These are phyloP conservation scores for Pammene aurita DNA, from an alignment of 2,888 invertebrate genomes.

Conservation along the genomic window DNA sequence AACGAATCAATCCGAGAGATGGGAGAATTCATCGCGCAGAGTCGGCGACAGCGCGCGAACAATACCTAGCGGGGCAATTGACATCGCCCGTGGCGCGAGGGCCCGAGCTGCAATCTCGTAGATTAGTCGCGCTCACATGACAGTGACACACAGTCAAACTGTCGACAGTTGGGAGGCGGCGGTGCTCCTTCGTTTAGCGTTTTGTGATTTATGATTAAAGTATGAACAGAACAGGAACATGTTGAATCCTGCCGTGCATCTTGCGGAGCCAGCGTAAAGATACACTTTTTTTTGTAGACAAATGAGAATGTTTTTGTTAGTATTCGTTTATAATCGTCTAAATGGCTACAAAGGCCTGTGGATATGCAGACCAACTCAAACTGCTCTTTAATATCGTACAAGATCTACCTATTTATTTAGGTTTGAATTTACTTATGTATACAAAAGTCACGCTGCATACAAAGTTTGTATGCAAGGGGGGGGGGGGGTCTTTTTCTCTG, in stretches of 20 bases:
- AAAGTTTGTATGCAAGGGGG: no score
- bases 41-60: constrained; percentile 12
- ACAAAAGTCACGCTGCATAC: no score
- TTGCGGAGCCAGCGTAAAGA: no score
- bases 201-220: constrained; percentile 8
- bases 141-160: constrained; percentile 19
- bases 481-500: no score
- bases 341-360: no score
- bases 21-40: constrained; percentile 19
- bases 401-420: no score
- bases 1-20: constrained; percentile 29
- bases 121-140: constrained; percentile 15
- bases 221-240: neutral
- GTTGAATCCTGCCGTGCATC: neutral
- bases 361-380: no score
- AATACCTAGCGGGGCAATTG: constrained; percentile 31
- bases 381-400: no score
- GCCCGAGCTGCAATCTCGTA: constrained; percentile 19
- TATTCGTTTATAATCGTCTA: no score
- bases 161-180: constrained; percentile 15
- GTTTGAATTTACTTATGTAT: no score
- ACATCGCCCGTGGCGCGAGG: constrained; percentile 18
- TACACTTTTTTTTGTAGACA: no score
- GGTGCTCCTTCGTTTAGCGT: neutral
- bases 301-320: no score